Evolutionary conservation across 2,797 vertebrate species (phyloP), one percentile per base, ranked within the genome.

Genomic region (Poeciliopsis paucimaculata): DNA sequence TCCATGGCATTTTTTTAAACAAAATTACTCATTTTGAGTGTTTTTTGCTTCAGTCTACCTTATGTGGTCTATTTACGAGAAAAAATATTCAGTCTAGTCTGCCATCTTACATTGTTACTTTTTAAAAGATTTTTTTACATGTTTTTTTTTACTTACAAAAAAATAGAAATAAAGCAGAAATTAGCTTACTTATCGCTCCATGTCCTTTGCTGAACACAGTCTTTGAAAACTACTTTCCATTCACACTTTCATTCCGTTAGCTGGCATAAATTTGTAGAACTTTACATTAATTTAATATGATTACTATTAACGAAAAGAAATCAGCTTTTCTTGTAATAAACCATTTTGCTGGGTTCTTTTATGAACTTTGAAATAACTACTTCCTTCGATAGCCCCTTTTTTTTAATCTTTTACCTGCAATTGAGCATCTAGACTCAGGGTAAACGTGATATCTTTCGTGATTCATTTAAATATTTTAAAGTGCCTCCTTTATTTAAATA

Each of bases 361-460:
- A 23, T 39, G 16, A 36, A 20, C 34, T 20, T 18, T 18, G 7
- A 64, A 64, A 64, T 36, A 36, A 18, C 3, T 20, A 64, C 20
- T 39, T 39, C 34, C 23, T 64, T 64, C 31, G 15, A 31, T 39
- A 7, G 23, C 9, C 6, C 45, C 13, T 9, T 64, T 36, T 31
- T 18, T 36, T 41, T 41, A 8, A 34, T 64, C 7, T 36, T 36
- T 64, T 18, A 66, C 7, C 20, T 77, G 10, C 28, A 43, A 78
- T 81, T 23, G 34, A 51, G 5, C 46, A n/a, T 76, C 47, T 82
- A 66, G 81, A 90, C 91, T 93, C 90, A 93, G 91, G 90, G 91
- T 83, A 73, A 34, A 81, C 83, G 55, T 76, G 16, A 80, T 85
- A 84, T 43, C 1, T 34, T 34, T 73, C 84, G 45, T 68, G 47